A percentile compares a stretch with the other conserved stretches of the same genome.
Conservation (phyloP, 1,140 invertebrate genomes). For the Steinernema feltiae region DNA sequence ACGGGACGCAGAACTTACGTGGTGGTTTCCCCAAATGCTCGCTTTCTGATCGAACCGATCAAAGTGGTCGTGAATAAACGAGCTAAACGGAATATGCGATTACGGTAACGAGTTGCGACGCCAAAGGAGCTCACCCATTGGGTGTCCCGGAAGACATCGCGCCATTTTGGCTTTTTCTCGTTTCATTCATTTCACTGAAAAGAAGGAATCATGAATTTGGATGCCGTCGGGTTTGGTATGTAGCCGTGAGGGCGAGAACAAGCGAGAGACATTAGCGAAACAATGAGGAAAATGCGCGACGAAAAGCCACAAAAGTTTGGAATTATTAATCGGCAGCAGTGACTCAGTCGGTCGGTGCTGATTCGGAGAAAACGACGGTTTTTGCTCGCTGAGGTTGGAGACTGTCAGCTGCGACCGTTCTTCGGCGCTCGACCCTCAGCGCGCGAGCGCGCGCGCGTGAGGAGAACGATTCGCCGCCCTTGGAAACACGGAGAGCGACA, state of each 20-base stretch:
- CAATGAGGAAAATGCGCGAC: not conserved
- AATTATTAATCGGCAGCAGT: not conserved
- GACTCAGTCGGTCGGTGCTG: not conserved
- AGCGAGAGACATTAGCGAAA: conserved; percentile 1
- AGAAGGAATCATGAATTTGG: not conserved
- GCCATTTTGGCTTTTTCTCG: not conserved
- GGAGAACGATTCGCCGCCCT: not conserved
- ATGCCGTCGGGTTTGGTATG: not conserved
- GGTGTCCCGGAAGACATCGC: not conserved
- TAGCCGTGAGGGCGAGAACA: not conserved
- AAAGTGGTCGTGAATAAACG: not conserved
- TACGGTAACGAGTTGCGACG: not conserved
- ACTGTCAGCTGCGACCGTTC: not conserved
- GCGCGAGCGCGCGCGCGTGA: no score
- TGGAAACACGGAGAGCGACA: not conserved
- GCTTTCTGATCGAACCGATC: not conserved
- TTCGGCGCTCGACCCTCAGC: no score
- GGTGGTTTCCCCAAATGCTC: not conserved
- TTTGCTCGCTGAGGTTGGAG: no score
- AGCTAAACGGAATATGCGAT: not conserved
- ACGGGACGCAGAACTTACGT: no score
- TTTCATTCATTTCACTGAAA: conserved; percentile 1
- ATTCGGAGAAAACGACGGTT: not conserved
- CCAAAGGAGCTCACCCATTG: not conserved
- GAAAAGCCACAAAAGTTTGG: not conserved